These are phyloP conservation scores for Leucoma salicis DNA, from an alignment of 2,888 invertebrate genomes.

Conservation along the genomic window DNA sequence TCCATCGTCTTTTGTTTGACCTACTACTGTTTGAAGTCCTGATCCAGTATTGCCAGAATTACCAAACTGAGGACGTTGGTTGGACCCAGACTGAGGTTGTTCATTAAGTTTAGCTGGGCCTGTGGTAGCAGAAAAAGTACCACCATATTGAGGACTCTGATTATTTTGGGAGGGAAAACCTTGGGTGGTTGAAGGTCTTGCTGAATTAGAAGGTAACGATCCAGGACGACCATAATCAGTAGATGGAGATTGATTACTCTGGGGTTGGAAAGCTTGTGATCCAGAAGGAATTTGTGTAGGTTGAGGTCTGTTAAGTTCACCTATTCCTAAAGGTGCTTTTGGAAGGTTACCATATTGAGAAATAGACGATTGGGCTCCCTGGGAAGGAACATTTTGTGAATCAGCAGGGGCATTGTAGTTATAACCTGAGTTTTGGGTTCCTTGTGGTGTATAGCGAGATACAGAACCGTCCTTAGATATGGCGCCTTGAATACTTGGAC, in stretches of 20 bases:
- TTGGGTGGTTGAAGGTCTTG: not conserved
- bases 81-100: conserved; percentile 15
- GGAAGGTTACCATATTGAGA: conserved; percentile 6
- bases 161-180: not conserved
- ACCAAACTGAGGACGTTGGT: conserved; percentile 28
- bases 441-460: not conserved
- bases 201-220: not conserved
- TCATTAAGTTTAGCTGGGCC: not conserved
- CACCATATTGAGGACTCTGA: not conserved
- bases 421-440: conserved; percentile 10
- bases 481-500: not conserved
- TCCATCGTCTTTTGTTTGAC: conserved; percentile 32
- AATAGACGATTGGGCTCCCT: not conserved
- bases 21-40: conserved; percentile 10
- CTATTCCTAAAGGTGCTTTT: not conserved
- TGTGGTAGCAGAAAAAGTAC: not conserved
- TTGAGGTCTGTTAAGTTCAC: not conserved
- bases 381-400: not conserved
- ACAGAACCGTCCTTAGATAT: not conserved
- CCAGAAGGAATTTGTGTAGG: not conserved
- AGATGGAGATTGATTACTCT: not conserved
- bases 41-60: conserved; percentile 1
- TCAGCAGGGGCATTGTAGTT: conserved; percentile 1
- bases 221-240: not conserved
- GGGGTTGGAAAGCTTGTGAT: not conserved